Evolutionary conservation across 2,888 invertebrate species (phyloP), one percentile per base, ranked within the genome.

Genomic region (Caenorhabditis doughertyi): DNA sequence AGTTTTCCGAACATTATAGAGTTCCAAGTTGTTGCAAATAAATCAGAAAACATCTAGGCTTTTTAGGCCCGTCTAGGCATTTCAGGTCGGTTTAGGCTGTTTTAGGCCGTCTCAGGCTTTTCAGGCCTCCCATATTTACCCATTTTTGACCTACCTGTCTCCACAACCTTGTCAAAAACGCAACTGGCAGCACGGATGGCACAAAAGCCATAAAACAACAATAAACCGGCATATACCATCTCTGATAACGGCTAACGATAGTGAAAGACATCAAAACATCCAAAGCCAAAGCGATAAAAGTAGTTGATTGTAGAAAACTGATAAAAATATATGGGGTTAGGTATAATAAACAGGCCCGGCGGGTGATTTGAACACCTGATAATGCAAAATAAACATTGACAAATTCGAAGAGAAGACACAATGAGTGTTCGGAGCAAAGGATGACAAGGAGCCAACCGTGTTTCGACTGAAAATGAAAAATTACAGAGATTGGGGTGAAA

Each of bases 251-350:
- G 27, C 67, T 23, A 4, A 68, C 67, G 25, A 51, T 51, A 11
- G 67, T 68, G 25, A 58, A 68, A 0, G 76, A 76, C 16, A 76
- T 25, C 3, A 76, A 25, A 11, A 76, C 68, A n/a, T 76, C 76
- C 1, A 76, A 47, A n/a, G 76, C 67, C 11, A 76, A 35, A 0
- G 68, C 51, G 35, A 68, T 49, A 21, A 76, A 68, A 1, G 68
- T 76, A 9, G 60, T 68, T 0, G 76, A 56, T 53, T 76, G 76
- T 1, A 76, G 51, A 29, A 58, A 68, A 21, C 60, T 68, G 67
- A 76, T 58, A 32, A 58, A 76, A 39, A 76, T 67, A 51, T 76
- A 76, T 7, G 76, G 76, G 44, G 76, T 49, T 21, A 76, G 49
- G 9, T 58, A 49, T 11, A 68, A n/a, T 13, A 76, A 58, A 27